These are phyloP conservation scores for Malurus melanocephalus DNA, from an alignment of 2,113 vertebrate species.

Conservation along the genomic window DNA sequence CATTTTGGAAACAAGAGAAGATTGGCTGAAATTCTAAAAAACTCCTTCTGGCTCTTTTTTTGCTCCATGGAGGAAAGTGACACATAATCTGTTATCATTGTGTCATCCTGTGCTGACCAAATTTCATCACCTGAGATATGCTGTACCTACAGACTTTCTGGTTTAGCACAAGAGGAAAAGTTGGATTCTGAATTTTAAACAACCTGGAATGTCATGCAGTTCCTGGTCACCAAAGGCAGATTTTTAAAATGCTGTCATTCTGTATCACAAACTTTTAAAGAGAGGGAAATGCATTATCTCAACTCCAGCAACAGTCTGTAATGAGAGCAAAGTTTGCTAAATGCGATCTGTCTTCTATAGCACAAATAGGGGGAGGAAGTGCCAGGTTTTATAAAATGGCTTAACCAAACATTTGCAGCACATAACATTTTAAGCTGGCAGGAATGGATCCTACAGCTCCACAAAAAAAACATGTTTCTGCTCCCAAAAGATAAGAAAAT, in stretches of 20 bases:
- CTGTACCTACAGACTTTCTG: neutral
- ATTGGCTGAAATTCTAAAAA: neutral
- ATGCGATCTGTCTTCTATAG: neutral
- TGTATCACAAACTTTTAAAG: neutral
- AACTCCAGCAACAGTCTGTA: neutral
- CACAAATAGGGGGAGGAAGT: neutral
- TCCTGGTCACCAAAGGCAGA: neutral
- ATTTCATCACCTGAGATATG: neutral
- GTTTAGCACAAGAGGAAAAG: neutral
- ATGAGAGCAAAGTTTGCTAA: neutral
- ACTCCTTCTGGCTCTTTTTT: neutral
- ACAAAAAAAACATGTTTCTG: neutral
- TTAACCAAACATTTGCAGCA: neutral
- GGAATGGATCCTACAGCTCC: neutral
- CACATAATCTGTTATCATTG: neutral
- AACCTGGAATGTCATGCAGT: neutral
- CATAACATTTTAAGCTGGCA: neutral
- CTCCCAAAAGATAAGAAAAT: conserved; percentile 28
- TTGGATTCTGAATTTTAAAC: neutral
- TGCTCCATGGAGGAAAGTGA: neutral
- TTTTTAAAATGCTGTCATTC: neutral
- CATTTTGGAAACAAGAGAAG: neutral
- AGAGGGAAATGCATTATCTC: neutral
- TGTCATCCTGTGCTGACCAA: neutral
- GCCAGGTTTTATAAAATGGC: neutral